These are phyloP conservation scores for Eulemur coronatus DNA, from an alignment of 2,797 vertebrate genomes.

Conservation along the genomic window DNA sequence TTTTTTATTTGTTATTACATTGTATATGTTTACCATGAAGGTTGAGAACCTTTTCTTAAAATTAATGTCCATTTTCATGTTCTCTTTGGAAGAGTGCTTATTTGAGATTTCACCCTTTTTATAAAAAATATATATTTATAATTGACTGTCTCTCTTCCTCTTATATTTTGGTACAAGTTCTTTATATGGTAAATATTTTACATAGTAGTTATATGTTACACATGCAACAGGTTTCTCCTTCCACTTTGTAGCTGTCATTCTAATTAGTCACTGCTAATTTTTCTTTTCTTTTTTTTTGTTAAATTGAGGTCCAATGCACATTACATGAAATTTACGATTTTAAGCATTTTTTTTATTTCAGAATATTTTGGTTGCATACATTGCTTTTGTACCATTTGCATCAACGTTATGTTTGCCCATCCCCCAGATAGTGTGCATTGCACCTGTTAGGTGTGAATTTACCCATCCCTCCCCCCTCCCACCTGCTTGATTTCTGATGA, in stretches of 20 bases:
- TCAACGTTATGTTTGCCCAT: no score
- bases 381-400: no score
- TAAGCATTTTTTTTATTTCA: no score
- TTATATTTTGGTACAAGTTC: neutral
- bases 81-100: neutral
- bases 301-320: neutral
- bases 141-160: neutral
- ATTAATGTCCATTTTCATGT: neutral
- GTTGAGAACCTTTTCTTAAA: neutral
- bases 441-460: no score
- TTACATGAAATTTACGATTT: neutral
- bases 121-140: neutral
- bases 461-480: no score
- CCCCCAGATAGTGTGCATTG: no score
- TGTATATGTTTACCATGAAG: neutral
- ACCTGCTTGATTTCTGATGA: no score
- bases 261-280: neutral
- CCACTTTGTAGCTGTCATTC: neutral
- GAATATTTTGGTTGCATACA: no score
- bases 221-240: neutral
- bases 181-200: neutral
- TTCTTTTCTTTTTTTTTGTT: no score
- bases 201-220: neutral
- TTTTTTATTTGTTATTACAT: neutral
- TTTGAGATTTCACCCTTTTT: neutral